Evolutionary conservation across 2,888 invertebrate species (phyloP), one percentile per base, ranked within the genome.

Genomic region (Petrolisthes cinctipes): DNA sequence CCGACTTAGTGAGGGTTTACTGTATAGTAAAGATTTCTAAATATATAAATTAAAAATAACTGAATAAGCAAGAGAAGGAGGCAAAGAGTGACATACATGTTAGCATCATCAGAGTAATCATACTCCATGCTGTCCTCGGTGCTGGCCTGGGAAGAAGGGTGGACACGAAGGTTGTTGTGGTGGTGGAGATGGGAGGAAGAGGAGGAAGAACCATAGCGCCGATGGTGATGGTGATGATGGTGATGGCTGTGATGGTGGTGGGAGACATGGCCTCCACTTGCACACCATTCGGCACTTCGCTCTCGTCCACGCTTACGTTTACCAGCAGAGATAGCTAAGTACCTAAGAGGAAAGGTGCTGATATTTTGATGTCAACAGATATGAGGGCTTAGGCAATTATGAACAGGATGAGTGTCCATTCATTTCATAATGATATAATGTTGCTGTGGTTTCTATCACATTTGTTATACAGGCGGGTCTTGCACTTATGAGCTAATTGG

Each of bases 121-220:
- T 78, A 86, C n/a, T 89, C 89, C 89, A 89, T 89, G 85, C 81
- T 84, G 80, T 89, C 86, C 56, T 84, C 89, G n/a, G 76, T 82
- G 75, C 76, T 82, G 53, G 84, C 23, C 23, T 75, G 83, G 20
- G 85, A 86, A n/a, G 89, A 23, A 11, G 81, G 84, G 75, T 88
- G 86, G 75, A 82, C 68, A 4, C 86, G 85, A 9, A 86, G 82
- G 23, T 71, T 84, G 80, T 80, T 83, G 66, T 80, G 83, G 53
- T 88, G 87, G 76, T 76, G 82, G 76, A 37, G 76, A 17, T 14
- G n/a, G 11, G 71, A 71, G 71, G 11, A 71, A 17, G 61, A 61
- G 79, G 54, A 54, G 68, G 87, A 80, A 5, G 87, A 85, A 4
- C 80, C 54, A 9, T 80, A 80, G 54, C 83, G 87, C 0, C 84